phyloP scores from a whole-genome alignment of 2,797 vertebrate species.

The Crenichthys baileyi region DNA sequence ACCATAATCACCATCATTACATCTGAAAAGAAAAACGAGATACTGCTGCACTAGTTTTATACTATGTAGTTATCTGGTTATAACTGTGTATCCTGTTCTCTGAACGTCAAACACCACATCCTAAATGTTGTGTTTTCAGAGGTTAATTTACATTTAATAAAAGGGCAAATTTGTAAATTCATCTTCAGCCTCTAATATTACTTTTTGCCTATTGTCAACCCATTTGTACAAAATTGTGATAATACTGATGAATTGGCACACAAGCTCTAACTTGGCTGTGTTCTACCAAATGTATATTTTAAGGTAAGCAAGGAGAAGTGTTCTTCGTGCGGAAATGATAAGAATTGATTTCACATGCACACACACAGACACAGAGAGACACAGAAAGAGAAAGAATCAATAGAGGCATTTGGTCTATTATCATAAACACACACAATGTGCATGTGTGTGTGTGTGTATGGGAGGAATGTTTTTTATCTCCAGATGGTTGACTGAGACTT shows the following conservation, averaged over 20 bases:
- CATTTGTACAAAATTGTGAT: not conserved
- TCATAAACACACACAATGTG: slow-evolving; percentile 73
- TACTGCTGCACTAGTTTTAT: not conserved
- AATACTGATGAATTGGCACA: not conserved
- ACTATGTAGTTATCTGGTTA: not conserved
- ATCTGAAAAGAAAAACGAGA: not conserved
- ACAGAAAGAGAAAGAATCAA: slow-evolving; percentile 75
- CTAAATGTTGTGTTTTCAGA: not conserved
- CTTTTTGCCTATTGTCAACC: not conserved
- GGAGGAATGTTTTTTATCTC: slow-evolving; percentile 67
- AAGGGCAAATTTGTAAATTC: not conserved
- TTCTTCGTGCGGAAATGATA: slow-evolving; percentile 30
- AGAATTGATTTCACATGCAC: slow-evolving; percentile 38
- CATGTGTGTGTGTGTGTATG: slow-evolving; percentile 39
- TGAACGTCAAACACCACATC: no score
- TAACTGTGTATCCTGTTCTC: no score
- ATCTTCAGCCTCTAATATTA: not conserved
- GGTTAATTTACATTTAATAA: no score
- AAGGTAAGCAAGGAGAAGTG: slow-evolving; percentile 31
- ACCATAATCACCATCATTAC: no score
- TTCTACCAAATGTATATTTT: slow-evolving; percentile 45
- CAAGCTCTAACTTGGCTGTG: not conserved
- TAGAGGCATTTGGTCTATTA: slow-evolving; percentile 81
- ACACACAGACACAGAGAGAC: slow-evolving; percentile 25
- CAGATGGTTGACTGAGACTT: slow-evolving; percentile 77